Evolutionary conservation across 2,888 invertebrate genomes (phyloP).

Genomic region (Nemapogon koenigi): DNA sequence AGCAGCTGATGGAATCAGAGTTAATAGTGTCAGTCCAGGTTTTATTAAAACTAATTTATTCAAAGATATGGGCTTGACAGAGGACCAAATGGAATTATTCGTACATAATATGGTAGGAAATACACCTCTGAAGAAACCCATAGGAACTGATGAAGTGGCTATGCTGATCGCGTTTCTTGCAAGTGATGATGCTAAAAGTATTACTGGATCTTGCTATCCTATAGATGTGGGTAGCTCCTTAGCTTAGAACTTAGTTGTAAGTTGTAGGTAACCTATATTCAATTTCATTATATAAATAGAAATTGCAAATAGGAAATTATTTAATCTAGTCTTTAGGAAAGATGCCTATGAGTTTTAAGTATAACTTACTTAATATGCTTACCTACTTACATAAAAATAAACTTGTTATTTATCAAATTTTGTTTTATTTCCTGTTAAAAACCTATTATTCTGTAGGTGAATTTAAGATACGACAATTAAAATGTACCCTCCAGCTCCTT

Average conservation of each 20-base stretch:
- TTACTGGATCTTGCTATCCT: conserved; percentile 74
- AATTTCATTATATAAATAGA: no score
- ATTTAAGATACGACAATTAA: not conserved
- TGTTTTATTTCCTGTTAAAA: not conserved
- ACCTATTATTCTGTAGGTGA: not conserved
- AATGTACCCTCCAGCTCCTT: no score
- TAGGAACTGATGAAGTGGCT: conserved; percentile 85
- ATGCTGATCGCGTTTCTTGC: conserved; percentile 87
- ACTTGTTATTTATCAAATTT: no score
- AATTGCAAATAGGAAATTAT: no score
- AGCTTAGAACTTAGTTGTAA: not conserved
- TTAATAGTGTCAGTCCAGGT: conserved; percentile 95
- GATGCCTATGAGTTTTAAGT: no score
- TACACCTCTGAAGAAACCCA: conserved; percentile 86
- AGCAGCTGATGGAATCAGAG: conserved; percentile 79
- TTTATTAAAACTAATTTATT: conserved; percentile 87
- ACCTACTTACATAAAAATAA: no score
- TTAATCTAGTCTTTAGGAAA: no score
- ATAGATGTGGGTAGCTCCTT: conserved; percentile 39
- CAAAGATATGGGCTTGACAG: conserved; percentile 62
- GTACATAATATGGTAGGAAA: conserved; percentile 70
- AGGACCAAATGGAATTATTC: conserved; percentile 78
- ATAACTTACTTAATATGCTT: no score
- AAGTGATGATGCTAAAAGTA: conserved; percentile 83
- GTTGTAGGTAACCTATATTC: not conserved